These are phyloP conservation scores for Phasia obesa DNA, from an alignment of 2,888 invertebrate genomes.

Conservation along the genomic window DNA sequence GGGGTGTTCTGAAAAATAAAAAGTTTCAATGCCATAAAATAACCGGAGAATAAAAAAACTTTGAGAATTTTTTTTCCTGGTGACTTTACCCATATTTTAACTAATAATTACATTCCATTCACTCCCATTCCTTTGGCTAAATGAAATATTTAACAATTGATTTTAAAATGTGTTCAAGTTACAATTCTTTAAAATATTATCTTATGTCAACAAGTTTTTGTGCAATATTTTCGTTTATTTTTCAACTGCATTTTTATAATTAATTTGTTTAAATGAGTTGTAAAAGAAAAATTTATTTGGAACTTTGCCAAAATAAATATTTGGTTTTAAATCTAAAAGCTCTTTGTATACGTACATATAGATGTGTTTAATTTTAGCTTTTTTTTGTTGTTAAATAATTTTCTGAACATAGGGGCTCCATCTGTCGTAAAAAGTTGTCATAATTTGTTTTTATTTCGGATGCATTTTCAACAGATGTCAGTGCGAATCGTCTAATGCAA, in stretches of 20 bases:
- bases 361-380: not conserved
- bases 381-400: not conserved
- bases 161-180: constrained; percentile 27
- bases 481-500: not conserved
- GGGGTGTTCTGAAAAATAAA: constrained; percentile 14
- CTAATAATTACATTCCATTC: constrained; percentile 9
- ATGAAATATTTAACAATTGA: constrained; percentile 4
- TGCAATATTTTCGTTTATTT: not conserved
- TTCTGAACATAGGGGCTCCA: constrained; percentile 71
- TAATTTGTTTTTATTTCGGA: not conserved
- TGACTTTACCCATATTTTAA: not conserved
- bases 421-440: constrained; percentile 62
- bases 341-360: constrained; percentile 28
- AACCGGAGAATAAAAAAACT: not conserved
- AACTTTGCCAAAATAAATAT: constrained; percentile 55
- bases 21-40: too few relatives aligned
- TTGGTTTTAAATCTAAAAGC: constrained; percentile 36
- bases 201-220: constrained; percentile 54
- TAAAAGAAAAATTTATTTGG: constrained; percentile 45
- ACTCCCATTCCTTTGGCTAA: not conserved
- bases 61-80: not conserved
- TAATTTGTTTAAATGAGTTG: constrained; percentile 43
- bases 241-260: not conserved
- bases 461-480: constrained; percentile 38
- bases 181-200: constrained; percentile 46